Conservation (phyloP, 2,797 vertebrate genomes). For the Sebastes hopkinsi region DNA sequence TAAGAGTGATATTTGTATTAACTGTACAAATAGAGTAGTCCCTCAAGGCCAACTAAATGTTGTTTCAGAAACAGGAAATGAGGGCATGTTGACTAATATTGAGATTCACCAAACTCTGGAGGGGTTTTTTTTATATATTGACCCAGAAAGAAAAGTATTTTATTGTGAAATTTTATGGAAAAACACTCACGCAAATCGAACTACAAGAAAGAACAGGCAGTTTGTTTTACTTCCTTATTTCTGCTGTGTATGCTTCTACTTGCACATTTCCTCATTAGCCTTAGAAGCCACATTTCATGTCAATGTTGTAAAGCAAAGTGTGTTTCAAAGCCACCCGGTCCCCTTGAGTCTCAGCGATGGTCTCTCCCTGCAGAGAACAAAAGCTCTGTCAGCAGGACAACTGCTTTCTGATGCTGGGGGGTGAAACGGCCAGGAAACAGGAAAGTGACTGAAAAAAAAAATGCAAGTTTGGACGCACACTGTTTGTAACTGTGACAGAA, state of each 20-base stretch:
- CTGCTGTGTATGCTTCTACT: constrained; percentile 2
- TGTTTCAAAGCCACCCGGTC: constrained; percentile 42
- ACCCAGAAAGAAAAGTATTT: neutral
- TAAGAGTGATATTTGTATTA: neutral
- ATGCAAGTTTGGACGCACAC: constrained; percentile 48
- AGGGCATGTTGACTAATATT: neutral
- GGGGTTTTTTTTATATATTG: neutral
- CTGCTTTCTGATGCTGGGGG: constrained; percentile 51
- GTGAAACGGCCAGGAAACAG: constrained; percentile 65
- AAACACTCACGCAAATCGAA: neutral
- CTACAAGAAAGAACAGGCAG: neutral
- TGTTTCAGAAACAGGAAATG: constrained; percentile 16
- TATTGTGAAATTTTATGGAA: neutral
- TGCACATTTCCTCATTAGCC: constrained; percentile 10
- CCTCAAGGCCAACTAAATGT: neutral
- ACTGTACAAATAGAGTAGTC: neutral
- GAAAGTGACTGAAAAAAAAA: constrained; percentile 56
- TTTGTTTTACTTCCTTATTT: constrained; percentile 17
- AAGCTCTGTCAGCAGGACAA: constrained; percentile 62
- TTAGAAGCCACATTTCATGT: constrained; percentile 26
- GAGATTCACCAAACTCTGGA: neutral
- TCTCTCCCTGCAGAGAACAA: constrained; percentile 57
- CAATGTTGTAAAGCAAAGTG: constrained; percentile 26
- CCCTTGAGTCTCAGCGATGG: constrained; percentile 29
- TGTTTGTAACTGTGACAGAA: constrained; percentile 61